Conservation (phyloP, 1,140 invertebrate species). For the Micrasema longulum region DNA sequence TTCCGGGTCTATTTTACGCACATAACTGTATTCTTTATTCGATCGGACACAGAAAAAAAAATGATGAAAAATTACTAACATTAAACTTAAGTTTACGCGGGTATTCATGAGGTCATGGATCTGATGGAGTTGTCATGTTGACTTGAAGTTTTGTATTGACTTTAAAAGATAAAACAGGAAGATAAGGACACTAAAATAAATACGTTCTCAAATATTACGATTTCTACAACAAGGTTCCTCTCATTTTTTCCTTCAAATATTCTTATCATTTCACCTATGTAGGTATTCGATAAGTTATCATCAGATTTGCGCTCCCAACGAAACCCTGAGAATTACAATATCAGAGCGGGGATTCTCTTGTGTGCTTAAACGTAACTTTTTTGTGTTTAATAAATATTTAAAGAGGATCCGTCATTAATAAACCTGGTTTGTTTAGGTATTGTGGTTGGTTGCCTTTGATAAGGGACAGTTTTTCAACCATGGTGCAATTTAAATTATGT, state of each 20-base stretch:
- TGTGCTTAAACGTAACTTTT: too few species aligned
- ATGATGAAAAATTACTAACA: too few species aligned
- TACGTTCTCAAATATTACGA: too few species aligned
- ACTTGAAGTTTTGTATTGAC: neutral
- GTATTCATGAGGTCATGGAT: too few species aligned
- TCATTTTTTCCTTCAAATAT: slow-evolving; percentile 20
- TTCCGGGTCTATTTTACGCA: too few species aligned
- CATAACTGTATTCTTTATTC: too few species aligned
- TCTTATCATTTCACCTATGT: slow-evolving; percentile 30
- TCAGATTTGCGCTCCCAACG: neutral
- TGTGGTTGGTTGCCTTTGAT: neutral
- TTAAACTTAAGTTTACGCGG: too few species aligned
- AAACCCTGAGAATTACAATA: neutral
- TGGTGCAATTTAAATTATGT: too few species aligned
- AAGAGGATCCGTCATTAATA: slow-evolving; percentile 27
- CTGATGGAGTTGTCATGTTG: too few species aligned
- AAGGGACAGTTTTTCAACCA: slow-evolving; percentile 25
- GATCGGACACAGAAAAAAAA: too few species aligned
- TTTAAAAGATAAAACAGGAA: neutral
- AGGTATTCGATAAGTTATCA: slow-evolving; percentile 12
- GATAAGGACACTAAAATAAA: too few species aligned
- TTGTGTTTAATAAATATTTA: slow-evolving; percentile 17
- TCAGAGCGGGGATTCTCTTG: too few species aligned
- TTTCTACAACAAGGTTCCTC: neutral
- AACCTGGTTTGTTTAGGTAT: slow-evolving; percentile 7